phyloP scores from a whole-genome alignment of 2,888 invertebrate genomes.

The Empis livida region DNA sequence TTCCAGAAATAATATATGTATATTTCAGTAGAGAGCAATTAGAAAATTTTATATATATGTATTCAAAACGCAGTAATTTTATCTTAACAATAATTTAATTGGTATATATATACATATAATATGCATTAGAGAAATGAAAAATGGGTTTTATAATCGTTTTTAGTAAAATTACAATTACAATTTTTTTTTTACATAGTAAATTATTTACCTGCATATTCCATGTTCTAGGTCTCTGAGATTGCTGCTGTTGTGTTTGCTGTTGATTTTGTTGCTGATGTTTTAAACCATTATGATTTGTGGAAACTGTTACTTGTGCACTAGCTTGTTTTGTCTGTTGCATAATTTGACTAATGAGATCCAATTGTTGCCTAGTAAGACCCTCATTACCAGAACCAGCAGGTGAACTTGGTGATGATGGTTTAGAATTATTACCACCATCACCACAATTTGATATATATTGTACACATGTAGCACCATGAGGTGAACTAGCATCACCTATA shows the following conservation, averaged over 20 bases:
- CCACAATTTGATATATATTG: slow-evolving; percentile 39
- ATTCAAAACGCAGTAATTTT: too few species aligned
- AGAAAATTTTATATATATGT: too few species aligned
- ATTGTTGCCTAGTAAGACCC: slow-evolving; percentile 56
- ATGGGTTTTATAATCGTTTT: too few species aligned
- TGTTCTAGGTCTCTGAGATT: slow-evolving; percentile 39
- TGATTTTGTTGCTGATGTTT: slow-evolving; percentile 22
- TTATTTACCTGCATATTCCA: slow-evolving; percentile 42
- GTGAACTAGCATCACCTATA: slow-evolving; percentile 44
- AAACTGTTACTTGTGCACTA: slow-evolving; percentile 35
- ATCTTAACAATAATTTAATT: too few species aligned
- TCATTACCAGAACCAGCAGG: slow-evolving; percentile 39
- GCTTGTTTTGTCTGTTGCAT: slow-evolving; percentile 64
- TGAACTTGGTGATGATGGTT: slow-evolving; percentile 37
- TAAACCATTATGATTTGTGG: slow-evolving; percentile 28
- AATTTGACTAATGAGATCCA: slow-evolving; percentile 62
- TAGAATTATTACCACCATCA: slow-evolving; percentile 37
- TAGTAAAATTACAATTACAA: too few species aligned
- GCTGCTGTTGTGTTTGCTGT: slow-evolving; percentile 27
- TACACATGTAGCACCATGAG: slow-evolving; percentile 46
- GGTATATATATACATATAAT: too few species aligned
- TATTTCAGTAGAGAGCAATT: too few species aligned
- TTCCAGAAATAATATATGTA: too few species aligned
- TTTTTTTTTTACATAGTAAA: too few species aligned
- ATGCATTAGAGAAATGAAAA: too few species aligned